phyloP scores from a whole-genome alignment of 2,888 invertebrate genomes.

The Bhutanitis thaidina region DNA sequence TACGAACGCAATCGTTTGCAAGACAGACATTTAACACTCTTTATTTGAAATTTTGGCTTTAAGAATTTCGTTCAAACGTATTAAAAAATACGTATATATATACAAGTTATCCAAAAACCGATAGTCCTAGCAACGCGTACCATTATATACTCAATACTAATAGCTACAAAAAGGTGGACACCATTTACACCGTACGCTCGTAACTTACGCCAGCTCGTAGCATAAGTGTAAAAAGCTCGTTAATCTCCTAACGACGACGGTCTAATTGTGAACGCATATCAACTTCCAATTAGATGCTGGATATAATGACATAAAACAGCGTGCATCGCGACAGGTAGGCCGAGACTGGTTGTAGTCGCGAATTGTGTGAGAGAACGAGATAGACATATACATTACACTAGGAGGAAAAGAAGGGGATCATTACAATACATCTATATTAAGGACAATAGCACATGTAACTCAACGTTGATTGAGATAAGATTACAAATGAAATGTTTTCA shows the following conservation, averaged over 20 bases:
- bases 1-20: no score
- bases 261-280: slow-evolving; percentile 72
- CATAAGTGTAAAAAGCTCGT: slow-evolving; percentile 62
- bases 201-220: slow-evolving; percentile 24
- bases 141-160: no score
- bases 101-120: no score
- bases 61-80: no score
- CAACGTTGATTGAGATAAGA: slow-evolving; percentile 10
- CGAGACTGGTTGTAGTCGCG: slow-evolving; percentile 26
- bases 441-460: slow-evolving; percentile 4
- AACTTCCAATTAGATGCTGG: slow-evolving; percentile 68
- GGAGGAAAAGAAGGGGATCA: slow-evolving; percentile 10
- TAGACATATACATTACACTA: slow-evolving; percentile 8
- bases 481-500: slow-evolving; percentile 7
- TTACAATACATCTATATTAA: slow-evolving; percentile 15
- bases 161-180: background rate
- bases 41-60: no score
- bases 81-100: no score
- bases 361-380: slow-evolving; percentile 25
- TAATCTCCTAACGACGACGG: slow-evolving; percentile 54
- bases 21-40: no score
- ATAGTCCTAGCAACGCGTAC: no score
- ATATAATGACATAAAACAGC: slow-evolving; percentile 56
- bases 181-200: slow-evolving; percentile 20
- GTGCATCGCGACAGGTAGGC: slow-evolving; percentile 30